Evolutionary conservation across 2,797 vertebrate species (phyloP), one percentile per base, ranked within the genome.

Genomic region (Pangasius larnaudii): DNA sequence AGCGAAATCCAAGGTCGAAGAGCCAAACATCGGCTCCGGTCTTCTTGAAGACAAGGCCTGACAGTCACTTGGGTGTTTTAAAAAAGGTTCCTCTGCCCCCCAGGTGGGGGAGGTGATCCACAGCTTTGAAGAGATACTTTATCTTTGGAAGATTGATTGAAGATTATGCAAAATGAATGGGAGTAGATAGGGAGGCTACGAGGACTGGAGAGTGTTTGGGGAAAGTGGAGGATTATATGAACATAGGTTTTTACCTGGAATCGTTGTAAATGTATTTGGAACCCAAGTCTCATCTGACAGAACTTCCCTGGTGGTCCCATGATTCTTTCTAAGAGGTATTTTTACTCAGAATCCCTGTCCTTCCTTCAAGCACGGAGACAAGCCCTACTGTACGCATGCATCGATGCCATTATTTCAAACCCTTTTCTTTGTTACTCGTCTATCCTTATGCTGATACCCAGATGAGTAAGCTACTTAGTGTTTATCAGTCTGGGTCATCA

Each of bases 31-130:
- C 5, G 14, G 58, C 30, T 1, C 18, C 0, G 33, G 22, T 4
- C 18, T 56, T 58, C 49, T 22, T 14, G 27, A 72, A 85, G 75
- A 83, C 6, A 8, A 83, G 27, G 81, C 77, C 85, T n/a, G n/a
- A 58, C 22, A 80, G 85, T 87, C 90, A 91, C 61, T 75, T 88
- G 33, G 77, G 90, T 88, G 85, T 78, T 71, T 51, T 2, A 16
- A 51, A 49, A 69, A 11, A 85, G 46, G 22, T 82, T 71, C n/a
- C 8, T 86, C 72, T 53, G 53, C 39, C 46, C 30, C 33, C 13
- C 1, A 39, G 18, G 18, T 39, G 33, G 5, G 72, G 24, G 11
- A 7, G 16, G 7, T 11, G 51, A 67, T 61, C 71, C 30, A 67
- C 30, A 69, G 75, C 27, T 75, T 84, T 74, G 80, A 61, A 75